Conservation (phyloP, 2,888 invertebrate genomes). For the Tetranychus truncatus region DNA sequence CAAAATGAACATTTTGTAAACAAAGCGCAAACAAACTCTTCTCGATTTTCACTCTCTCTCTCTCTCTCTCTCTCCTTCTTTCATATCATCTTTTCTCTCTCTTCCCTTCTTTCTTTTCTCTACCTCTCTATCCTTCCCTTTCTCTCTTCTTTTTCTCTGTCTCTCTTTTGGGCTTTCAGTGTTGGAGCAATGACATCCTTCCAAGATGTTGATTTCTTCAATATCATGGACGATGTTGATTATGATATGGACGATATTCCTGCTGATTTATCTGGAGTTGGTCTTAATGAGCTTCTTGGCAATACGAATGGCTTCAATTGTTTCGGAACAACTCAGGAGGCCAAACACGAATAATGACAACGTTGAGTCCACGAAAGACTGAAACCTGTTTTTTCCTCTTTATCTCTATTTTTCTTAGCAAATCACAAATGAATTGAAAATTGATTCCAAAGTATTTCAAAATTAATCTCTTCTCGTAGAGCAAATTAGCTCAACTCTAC, state of each 20-base stretch:
- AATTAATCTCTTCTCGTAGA: too few species aligned
- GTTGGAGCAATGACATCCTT: not conserved
- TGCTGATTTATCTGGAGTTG: conserved; percentile 6
- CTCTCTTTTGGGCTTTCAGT: not conserved
- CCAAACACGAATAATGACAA: too few species aligned
- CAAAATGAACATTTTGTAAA: too few species aligned
- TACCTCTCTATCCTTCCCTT: conserved; percentile 3
- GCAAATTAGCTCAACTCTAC: too few species aligned
- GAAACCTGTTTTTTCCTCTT: too few species aligned
- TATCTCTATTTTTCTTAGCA: too few species aligned
- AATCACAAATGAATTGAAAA: too few species aligned
- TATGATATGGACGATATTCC: conserved; percentile 10
- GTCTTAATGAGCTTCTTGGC: not conserved
- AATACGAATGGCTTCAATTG: not conserved
- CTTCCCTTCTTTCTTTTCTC: not conserved
- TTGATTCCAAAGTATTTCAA: too few species aligned
- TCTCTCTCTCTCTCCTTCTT: not conserved
- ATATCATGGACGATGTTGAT: not conserved
- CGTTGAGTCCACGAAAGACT: too few species aligned
- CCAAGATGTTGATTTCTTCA: not conserved
- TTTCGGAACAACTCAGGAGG: not conserved
- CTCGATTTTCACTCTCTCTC: too few species aligned
- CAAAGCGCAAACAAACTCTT: too few species aligned
- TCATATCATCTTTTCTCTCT: not conserved
- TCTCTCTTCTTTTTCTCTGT: conserved; percentile 2